Conservation (phyloP, 2,113 vertebrate genomes). For the Turdus rufiventris region DNA sequence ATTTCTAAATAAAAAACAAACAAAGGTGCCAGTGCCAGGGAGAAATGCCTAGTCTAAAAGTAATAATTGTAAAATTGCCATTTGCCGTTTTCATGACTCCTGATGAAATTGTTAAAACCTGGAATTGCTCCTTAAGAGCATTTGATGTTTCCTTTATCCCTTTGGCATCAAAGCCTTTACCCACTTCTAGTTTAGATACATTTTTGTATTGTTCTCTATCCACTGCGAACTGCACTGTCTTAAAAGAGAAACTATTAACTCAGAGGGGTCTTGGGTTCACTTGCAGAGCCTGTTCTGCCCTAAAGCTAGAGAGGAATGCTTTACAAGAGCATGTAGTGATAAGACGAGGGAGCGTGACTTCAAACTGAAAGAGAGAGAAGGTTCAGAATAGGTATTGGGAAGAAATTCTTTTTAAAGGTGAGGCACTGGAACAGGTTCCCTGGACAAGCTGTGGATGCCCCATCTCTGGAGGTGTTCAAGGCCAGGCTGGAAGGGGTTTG, state of each 20-base stretch:
- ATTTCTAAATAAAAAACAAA: neutral
- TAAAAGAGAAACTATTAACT: neutral
- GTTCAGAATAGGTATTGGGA: neutral
- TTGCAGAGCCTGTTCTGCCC: neutral
- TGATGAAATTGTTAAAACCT: neutral
- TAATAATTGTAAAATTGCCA: neutral
- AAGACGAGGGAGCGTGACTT: neutral
- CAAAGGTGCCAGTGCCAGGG: fast-evolving
- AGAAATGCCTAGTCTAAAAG: neutral
- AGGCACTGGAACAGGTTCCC: neutral
- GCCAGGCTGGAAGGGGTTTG: neutral
- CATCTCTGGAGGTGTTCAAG: neutral
- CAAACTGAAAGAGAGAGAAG: neutral
- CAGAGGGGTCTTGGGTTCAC: neutral
- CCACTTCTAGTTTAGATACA: neutral
- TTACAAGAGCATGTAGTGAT: neutral
- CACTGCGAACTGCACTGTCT: neutral
- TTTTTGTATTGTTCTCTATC: neutral
- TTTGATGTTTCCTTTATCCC: neutral
- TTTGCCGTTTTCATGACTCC: neutral
- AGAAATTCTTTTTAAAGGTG: neutral
- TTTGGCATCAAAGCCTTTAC: neutral
- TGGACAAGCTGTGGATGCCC: neutral
- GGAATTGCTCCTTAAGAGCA: neutral
- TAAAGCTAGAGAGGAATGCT: neutral